Evolutionary conservation across 2,797 vertebrate genomes (phyloP).

Genomic region (Rhabdomys pumilio): DNA sequence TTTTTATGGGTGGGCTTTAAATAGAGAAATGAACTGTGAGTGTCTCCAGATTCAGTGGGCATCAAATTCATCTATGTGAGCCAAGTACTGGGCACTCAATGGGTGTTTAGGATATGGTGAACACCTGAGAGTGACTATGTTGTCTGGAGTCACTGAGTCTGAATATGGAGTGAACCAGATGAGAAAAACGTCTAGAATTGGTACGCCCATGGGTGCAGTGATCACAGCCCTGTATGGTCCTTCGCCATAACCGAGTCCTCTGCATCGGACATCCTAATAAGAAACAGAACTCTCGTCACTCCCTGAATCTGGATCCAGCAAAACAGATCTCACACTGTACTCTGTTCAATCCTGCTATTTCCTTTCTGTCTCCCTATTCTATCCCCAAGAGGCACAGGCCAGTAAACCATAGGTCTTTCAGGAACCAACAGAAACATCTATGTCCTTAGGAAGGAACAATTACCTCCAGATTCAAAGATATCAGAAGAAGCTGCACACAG

Average conservation of each 20-base stretch:
- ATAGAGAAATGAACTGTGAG: not conserved
- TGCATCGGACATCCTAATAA: not conserved
- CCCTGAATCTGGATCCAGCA: not conserved
- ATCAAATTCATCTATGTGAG: not conserved
- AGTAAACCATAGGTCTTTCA: not conserved
- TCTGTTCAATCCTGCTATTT: not conserved
- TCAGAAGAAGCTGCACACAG: not conserved
- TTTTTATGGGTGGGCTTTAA: not conserved
- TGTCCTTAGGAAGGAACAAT: not conserved
- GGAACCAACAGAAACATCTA: not conserved
- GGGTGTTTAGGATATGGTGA: not conserved
- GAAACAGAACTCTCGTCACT: not conserved
- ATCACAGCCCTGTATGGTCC: not conserved
- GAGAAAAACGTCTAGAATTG: not conserved
- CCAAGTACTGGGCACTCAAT: not conserved
- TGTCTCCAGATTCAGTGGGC: not conserved
- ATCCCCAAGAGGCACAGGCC: not conserved
- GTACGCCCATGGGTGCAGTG: too few relatives aligned
- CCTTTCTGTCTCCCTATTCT: not conserved
- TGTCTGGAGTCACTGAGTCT: not conserved
- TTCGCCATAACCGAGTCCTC: not conserved
- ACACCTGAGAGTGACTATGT: not conserved
- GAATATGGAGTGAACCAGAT: not conserved
- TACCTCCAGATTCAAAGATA: constrained; percentile 15
- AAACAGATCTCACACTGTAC: not conserved